A percentile compares a stretch with the other conserved stretches of the same genome.
phyloP scores from a whole-genome alignment of 2,888 invertebrate species.

The Thelaira solivaga region DNA sequence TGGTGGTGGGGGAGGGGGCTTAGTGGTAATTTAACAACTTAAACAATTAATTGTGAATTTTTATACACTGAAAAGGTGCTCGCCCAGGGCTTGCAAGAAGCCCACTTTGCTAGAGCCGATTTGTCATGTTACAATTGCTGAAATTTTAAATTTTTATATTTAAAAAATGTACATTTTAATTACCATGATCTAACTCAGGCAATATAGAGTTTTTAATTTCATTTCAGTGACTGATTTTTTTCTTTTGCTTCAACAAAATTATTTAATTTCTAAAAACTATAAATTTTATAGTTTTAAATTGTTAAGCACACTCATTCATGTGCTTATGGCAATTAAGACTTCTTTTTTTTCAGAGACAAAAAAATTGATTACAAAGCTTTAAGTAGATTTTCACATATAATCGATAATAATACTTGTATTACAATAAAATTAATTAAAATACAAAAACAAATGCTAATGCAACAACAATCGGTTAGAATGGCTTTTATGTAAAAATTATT shows the following conservation, averaged over 20 bases:
- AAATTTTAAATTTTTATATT: no score
- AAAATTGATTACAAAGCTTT: conserved; percentile 21
- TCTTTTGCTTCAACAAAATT: no score
- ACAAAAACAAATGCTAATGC: neutral
- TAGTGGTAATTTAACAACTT: neutral
- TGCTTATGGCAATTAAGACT: conserved; percentile 2
- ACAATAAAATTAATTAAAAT: conserved; percentile 5
- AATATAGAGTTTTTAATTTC: no score
- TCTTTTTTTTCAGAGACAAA: neutral
- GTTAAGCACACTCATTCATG: neutral
- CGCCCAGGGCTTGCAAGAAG: no score
- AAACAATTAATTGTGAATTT: conserved; percentile 32
- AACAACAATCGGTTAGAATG: no score
- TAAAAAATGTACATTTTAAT: no score
- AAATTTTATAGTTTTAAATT: neutral
- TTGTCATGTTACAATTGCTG: no score
- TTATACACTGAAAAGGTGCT: neutral
- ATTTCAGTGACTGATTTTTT: no score
- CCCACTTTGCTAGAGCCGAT: no score
- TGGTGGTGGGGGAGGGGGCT: neutral
- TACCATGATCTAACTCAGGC: no score
- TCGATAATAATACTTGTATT: conserved; percentile 20
- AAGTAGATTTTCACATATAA: conserved; percentile 14
- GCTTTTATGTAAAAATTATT: no score
- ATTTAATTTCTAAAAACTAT: neutral